These are phyloP conservation scores for Caenorhabditis becei DNA, from an alignment of 2,888 invertebrate genomes.

Conservation along the genomic window DNA sequence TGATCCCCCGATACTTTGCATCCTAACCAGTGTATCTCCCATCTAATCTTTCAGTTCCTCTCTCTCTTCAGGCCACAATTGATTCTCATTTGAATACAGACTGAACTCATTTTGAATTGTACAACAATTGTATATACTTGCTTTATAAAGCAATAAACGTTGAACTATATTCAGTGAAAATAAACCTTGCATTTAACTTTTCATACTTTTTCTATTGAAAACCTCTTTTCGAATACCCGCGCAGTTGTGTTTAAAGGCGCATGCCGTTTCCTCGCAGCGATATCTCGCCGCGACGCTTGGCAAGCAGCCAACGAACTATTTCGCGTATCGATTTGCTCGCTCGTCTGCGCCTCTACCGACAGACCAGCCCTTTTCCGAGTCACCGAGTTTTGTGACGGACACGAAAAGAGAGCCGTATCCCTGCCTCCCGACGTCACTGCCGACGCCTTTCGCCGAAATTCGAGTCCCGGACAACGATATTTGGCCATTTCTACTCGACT, in stretches of 20 bases:
- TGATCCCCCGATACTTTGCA: slow-evolving; percentile 9
- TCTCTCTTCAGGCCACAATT: slow-evolving; percentile 31
- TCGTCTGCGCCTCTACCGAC: slow-evolving; percentile 10
- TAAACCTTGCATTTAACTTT: not conserved
- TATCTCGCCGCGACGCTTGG: slow-evolving; percentile 52
- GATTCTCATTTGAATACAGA: slow-evolving; percentile 52
- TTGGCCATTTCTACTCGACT: slow-evolving; percentile 51
- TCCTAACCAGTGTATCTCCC: slow-evolving; percentile 24
- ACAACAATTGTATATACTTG: slow-evolving; percentile 6
- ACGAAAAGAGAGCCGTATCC: slow-evolving; percentile 20
- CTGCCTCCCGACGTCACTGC: slow-evolving; percentile 35
- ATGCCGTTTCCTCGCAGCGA: not conserved
- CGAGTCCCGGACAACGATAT: slow-evolving; percentile 51
- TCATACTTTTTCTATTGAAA: not conserved
- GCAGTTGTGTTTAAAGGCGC: slow-evolving; percentile 42
- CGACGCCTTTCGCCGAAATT: slow-evolving; percentile 42
- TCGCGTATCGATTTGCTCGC: slow-evolving; percentile 37
- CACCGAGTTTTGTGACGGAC: slow-evolving; percentile 49
- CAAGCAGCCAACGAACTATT: slow-evolving; percentile 25
- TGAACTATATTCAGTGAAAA: not conserved
- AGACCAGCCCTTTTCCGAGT: slow-evolving; percentile 38
- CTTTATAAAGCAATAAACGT: too few relatives aligned
- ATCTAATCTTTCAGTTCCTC: slow-evolving; percentile 29
- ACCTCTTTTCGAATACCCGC: slow-evolving; percentile 19
- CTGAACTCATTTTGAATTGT: slow-evolving; percentile 27